phyloP scores from a whole-genome alignment of 2,888 invertebrate species.

The Euplagia quadripunctaria region DNA sequence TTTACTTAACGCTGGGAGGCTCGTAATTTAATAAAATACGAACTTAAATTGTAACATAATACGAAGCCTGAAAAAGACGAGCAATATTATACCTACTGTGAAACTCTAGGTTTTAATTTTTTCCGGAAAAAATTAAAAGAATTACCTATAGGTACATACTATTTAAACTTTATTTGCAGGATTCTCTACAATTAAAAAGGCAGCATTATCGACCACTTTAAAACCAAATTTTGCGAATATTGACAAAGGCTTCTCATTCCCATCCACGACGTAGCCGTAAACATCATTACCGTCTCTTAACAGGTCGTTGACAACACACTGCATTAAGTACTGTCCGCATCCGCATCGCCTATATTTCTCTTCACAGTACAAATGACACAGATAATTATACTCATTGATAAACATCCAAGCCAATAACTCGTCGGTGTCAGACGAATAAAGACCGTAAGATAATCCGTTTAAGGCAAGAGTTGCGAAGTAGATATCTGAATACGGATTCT shows the following conservation, averaged over 20 bases:
- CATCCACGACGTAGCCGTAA: slow-evolving; percentile 46
- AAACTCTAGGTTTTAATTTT: no score
- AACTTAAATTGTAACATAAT: no score
- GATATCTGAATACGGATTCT: slow-evolving; percentile 24
- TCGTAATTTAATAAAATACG: no score
- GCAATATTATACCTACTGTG: no score
- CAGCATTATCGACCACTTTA: slow-evolving; percentile 36
- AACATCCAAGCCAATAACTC: slow-evolving; percentile 54
- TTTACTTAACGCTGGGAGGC: no score
- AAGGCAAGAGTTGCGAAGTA: slow-evolving; percentile 46
- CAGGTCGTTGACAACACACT: slow-evolving; percentile 46
- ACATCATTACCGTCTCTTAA: slow-evolving; percentile 46
- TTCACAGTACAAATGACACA: slow-evolving; percentile 53
- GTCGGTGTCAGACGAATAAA: slow-evolving; percentile 45
- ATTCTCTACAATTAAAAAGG: slow-evolving; percentile 27
- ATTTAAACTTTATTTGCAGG: neutral
- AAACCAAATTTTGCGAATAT: slow-evolving; percentile 52
- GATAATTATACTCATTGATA: slow-evolving; percentile 51
- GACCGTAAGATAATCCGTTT: slow-evolving; percentile 44
- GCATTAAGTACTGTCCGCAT: slow-evolving; percentile 50
- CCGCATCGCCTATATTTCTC: slow-evolving; percentile 48
- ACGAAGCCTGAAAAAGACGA: no score
- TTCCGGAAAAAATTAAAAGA: no score
- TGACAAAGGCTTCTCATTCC: slow-evolving; percentile 43
- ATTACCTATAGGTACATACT: neutral